Percentiles rank a stretch among this genome's conserved stretches.
These are phyloP conservation scores for Lepidocyrtinus sp. DNA, from an alignment of 2,888 invertebrate genomes.

Conservation along the genomic window DNA sequence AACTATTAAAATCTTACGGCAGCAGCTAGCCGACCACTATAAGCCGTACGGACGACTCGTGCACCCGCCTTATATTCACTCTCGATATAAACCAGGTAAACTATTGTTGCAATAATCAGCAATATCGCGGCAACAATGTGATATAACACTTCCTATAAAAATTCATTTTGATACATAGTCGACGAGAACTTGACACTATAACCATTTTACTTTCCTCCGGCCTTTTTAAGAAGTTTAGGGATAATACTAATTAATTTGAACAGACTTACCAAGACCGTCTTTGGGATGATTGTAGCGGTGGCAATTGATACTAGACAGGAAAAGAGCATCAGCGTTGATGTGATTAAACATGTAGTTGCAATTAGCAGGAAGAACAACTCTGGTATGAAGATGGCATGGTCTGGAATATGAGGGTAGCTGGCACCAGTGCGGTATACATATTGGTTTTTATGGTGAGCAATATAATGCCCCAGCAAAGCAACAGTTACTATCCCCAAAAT, in stretches of 20 bases:
- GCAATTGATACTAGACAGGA: slow-evolving; percentile 85
- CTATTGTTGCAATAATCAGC: slow-evolving; percentile 81
- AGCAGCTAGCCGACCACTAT: slow-evolving; percentile 81
- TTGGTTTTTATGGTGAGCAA: slow-evolving; percentile 71
- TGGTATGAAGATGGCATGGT: slow-evolving; percentile 72
- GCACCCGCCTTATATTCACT: slow-evolving; percentile 71
- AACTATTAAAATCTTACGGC: slow-evolving; percentile 76
- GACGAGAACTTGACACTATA: too few species aligned
- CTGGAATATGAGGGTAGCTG: slow-evolving; percentile 44
- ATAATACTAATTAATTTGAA: too few species aligned
- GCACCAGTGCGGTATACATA: slow-evolving; percentile 45
- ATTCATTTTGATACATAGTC: too few species aligned
- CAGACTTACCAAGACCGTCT: slow-evolving; percentile 83
- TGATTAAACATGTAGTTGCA: slow-evolving; percentile 84
- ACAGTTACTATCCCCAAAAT: slow-evolving; percentile 83
- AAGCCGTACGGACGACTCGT: slow-evolving; percentile 71
- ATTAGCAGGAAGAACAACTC: slow-evolving; percentile 83
- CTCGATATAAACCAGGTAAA: slow-evolving; percentile 79
- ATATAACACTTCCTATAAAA: slow-evolving; percentile 87
- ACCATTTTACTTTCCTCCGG: too few species aligned
- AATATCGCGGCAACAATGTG: slow-evolving; percentile 83
- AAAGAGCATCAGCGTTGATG: slow-evolving; percentile 82
- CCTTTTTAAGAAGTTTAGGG: too few species aligned
- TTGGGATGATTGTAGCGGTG: slow-evolving; percentile 86
- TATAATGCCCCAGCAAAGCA: slow-evolving; percentile 80